Base-by-base conservation (phyloP, 2,113 vertebrate species). In the Paramormyrops kingsleyae region DNA sequence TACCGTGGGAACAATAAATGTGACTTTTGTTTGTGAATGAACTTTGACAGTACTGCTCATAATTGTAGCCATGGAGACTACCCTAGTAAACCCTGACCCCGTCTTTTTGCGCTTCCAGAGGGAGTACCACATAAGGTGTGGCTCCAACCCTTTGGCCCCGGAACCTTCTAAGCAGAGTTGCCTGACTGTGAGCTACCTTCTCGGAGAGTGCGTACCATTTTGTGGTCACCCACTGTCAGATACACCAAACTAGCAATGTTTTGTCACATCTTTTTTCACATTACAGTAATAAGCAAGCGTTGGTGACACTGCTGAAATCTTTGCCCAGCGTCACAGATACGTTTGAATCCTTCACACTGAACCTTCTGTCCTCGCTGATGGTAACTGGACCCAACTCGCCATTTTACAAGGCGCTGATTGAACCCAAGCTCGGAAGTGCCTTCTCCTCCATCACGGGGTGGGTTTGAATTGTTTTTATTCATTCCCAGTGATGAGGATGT, bases 391-490 rank as follows among this genome's bases (percentile, higher is more conserved):
- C 98, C 0, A 99, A 97, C 94, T 97, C 99, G 49, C 98, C 98
- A 0, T 99, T 99, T 93, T 99, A 99, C 95, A 97, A 98, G 95
- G 94, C 97, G 35, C 96, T 99, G 88, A 97, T 99, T 31, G 98
- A 99, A 77, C 96, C 98, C 91, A 97, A 97, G 87, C 95, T 99
- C 0, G 99, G 99, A 89, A 97, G 96, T 0, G 97, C 98, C 94
- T 99, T 99, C 95, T 97, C 98, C 47, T 98, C 98, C 1, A 96
- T 97, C 6, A 95, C 95, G 12, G 99, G 99, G 99, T 99, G 91
- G 70, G 96, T 92, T 62, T 2, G 4, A 0, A 87, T 0, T 77
- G 70, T 2, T 19, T 42, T 77, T 39, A 77, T 39, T 66, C 13
- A 27, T 31, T 66, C 70, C 35, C 35, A 77, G 31, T 0, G 1